Base-by-base conservation (phyloP, 2,113 vertebrate genomes). In the Calyptommatus sinebrachiatus region DNA sequence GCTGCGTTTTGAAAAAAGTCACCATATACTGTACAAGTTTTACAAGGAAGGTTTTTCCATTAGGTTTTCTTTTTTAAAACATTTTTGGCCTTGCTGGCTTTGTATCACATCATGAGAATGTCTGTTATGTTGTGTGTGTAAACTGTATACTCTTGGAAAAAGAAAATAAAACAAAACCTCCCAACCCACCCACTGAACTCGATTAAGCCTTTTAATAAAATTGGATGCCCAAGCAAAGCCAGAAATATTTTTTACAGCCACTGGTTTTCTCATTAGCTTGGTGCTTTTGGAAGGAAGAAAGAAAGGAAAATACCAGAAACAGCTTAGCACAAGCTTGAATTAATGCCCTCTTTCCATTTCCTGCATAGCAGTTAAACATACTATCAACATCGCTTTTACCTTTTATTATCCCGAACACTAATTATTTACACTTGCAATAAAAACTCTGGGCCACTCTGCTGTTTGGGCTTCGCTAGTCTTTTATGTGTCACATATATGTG, bases 21-120 rank as follows among this genome's bases (percentile, higher is more conserved):
- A 93, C 92, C 94, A 95, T 91, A 82, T 93, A 94, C 95, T 99
- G 96, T 99, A 99, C 97, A 99, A 97, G 95, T 99, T 81, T 97
- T 97, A 98, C 96, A 98, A 94, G 94, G 95, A 95, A 95, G 94
- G 95, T 90, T 95, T 41, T 94, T 86, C 93, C 94, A 92, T 93
- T 93, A 92, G 92, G 93, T 93, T 94, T 95, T 78, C 93, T 94
- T 41, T 78, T 93, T 94, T 41, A 41, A 41, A 92, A 90, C 89
- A 92, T 94, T 93, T 91, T 95, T 95, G 91, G 95, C 94, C 94
- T 94, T 95, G 94, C 94, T 96, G 94, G 94, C 95, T 94, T 50
- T 94, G 89, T 60, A 91, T 95, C 94, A 94, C 94, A 95, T 94
- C 92, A 93, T 94, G 94, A 95, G 90, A 94, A 94, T 92, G 14